Percentiles rank a stretch among this genome's conserved stretches.
phyloP scores from a whole-genome alignment of 2,113 vertebrate genomes.

The Jaculus jaculus region DNA sequence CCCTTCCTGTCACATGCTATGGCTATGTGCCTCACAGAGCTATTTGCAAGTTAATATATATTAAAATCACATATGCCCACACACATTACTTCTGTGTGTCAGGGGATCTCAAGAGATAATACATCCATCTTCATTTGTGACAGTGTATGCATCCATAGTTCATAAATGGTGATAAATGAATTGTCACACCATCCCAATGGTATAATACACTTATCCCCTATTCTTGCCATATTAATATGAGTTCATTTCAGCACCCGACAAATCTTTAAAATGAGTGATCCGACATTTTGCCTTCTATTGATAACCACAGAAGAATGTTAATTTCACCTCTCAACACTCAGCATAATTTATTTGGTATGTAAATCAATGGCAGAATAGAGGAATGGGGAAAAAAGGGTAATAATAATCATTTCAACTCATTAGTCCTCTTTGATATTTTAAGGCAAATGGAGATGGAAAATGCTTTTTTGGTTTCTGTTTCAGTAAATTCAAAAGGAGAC shows the following conservation, averaged over 20 bases:
- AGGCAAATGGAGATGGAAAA: slow-evolving; percentile 55
- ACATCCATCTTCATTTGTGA: slow-evolving; percentile 72
- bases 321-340: slow-evolving; percentile 66
- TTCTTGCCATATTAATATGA: slow-evolving; percentile 57
- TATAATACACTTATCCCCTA: slow-evolving; percentile 66
- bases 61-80: slow-evolving; percentile 76
- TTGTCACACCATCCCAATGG: slow-evolving; percentile 61
- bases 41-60: slow-evolving; percentile 77
- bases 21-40: slow-evolving; percentile 55
- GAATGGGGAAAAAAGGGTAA: slow-evolving; percentile 36
- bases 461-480: slow-evolving; percentile 37
- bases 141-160: slow-evolving; percentile 72
- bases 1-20: slow-evolving; percentile 44
- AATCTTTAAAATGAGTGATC: slow-evolving; percentile 58
- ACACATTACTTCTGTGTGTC: slow-evolving; percentile 63
- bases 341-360: slow-evolving; percentile 53
- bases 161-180: slow-evolving; percentile 77
- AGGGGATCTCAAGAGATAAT: slow-evolving; percentile 65
- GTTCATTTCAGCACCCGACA: slow-evolving; percentile 64
- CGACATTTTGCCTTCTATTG: slow-evolving; percentile 53
- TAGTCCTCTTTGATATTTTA: slow-evolving; percentile 45
- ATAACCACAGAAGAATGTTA: slow-evolving; percentile 67
- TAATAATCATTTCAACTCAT: slow-evolving; percentile 65
- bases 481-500: neutral
- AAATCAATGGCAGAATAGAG: slow-evolving; percentile 63